Conservation (phyloP, 2,888 invertebrate genomes). For the Chirona hameri region DNA sequence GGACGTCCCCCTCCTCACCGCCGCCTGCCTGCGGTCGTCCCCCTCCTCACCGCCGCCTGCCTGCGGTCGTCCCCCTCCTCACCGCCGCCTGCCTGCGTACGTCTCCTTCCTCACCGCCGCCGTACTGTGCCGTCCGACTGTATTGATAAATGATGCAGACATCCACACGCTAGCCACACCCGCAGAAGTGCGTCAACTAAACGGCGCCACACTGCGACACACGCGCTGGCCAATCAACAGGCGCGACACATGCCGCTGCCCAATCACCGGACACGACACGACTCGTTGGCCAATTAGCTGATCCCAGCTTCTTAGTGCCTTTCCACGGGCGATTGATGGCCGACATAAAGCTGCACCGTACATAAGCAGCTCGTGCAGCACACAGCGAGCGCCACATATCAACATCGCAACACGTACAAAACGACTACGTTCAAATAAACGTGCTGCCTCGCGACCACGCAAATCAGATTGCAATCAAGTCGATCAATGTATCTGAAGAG, state of each 20-base stretch:
- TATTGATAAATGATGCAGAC: slow-evolving; percentile 13
- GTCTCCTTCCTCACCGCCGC: too few relatives aligned
- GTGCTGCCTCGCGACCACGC: neutral
- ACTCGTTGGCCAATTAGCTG: neutral
- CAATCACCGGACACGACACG: neutral
- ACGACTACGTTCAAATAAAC: neutral
- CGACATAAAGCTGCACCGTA: neutral
- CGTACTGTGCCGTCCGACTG: neutral
- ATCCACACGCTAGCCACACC: neutral
- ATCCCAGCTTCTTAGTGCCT: neutral
- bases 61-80: too few relatives aligned
- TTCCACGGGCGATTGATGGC: neutral
- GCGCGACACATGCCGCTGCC: too few relatives aligned
- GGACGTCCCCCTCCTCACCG: too few relatives aligned
- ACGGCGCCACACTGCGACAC: neutral
- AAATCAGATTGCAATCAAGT: neutral
- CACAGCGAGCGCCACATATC: too few relatives aligned
- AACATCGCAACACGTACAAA: neutral
- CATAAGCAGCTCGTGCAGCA: neutral
- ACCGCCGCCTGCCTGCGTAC: too few relatives aligned
- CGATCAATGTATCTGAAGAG: neutral
- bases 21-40: too few relatives aligned
- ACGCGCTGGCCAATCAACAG: too few relatives aligned
- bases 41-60: too few relatives aligned
- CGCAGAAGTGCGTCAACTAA: neutral